These are phyloP conservation scores for Hystrix brachyura DNA, from an alignment of 2,113 vertebrate genomes.

Conservation along the genomic window DNA sequence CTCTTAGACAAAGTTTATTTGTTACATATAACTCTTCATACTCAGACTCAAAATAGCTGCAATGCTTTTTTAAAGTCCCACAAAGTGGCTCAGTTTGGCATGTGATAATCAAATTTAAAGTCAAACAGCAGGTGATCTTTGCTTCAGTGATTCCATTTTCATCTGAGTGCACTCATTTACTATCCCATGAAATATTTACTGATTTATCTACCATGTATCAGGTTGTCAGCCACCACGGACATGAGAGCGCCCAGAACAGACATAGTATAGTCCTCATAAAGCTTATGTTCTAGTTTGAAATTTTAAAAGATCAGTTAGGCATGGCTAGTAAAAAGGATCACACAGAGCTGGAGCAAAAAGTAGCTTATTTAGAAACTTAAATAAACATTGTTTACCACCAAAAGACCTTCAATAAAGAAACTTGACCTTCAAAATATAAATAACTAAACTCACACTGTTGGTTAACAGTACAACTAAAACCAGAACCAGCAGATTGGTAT, in stretches of 20 bases:
- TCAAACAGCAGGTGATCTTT: background rate
- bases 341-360: background rate
- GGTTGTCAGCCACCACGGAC: background rate
- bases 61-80: background rate
- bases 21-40: background rate
- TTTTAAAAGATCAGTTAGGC: background rate
- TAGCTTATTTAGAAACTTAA: background rate
- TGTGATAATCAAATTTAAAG: slow-evolving; percentile 30
- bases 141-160: background rate
- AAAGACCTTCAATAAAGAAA: slow-evolving; percentile 10
- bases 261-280: background rate
- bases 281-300: background rate
- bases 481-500: background rate
- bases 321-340: slow-evolving; percentile 1
- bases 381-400: background rate
- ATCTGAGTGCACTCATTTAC: slow-evolving; percentile 1
- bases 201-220: background rate
- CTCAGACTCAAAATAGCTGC: background rate
- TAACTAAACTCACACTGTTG: background rate
- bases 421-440: background rate
- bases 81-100: background rate
- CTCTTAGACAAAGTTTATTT: slow-evolving; percentile 11
- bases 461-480: background rate
- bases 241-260: background rate
- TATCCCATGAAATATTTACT: background rate